phyloP scores from a whole-genome alignment of 2,797 vertebrate genomes.

The Myotis pilosus region DNA sequence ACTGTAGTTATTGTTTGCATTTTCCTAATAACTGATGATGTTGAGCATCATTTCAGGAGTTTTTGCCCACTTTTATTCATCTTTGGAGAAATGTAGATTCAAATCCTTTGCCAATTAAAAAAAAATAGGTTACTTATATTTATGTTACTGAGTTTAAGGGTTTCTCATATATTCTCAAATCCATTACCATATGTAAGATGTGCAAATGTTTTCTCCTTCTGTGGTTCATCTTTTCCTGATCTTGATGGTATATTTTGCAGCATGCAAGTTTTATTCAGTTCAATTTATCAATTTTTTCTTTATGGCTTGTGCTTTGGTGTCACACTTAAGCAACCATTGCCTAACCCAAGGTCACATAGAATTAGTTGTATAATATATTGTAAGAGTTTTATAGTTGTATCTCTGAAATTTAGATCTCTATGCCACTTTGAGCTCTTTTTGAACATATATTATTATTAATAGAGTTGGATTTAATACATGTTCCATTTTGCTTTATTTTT shows the following conservation, averaged over 20 bases:
- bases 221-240: background rate
- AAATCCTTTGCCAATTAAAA: background rate
- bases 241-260: background rate
- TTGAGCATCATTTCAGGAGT: background rate
- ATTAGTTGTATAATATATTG: background rate
- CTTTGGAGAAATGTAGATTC: background rate
- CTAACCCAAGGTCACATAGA: background rate
- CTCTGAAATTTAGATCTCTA: background rate
- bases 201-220: background rate
- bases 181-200: background rate
- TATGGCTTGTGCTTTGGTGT: background rate
- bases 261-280: background rate
- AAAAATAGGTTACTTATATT: background rate
- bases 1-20: background rate
- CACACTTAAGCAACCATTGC: background rate
- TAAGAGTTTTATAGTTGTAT: background rate
- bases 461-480: background rate
- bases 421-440: background rate
- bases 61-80: background rate
- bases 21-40: background rate
- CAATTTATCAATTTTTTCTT: background rate
- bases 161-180: background rate
- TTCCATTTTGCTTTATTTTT: background rate
- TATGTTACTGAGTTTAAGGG: background rate
- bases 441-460: background rate